A percentile compares a stretch with the other conserved stretches of the same genome.
phyloP scores from a whole-genome alignment of 1,140 invertebrate species.

The Eueides isabella region DNA sequence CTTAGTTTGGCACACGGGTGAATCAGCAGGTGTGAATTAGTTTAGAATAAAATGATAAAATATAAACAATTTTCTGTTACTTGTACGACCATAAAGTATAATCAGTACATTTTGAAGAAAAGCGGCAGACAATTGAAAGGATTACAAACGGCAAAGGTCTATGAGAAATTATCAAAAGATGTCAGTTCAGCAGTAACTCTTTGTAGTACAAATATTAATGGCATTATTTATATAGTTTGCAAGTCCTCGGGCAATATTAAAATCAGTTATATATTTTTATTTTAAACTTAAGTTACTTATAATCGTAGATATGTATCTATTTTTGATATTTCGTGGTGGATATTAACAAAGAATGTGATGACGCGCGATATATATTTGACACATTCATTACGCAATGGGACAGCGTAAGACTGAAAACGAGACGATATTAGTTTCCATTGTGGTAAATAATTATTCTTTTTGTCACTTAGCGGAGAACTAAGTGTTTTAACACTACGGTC shows the following conservation, averaged over 20 bases:
- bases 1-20: too few relatives aligned
- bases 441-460: too few relatives aligned
- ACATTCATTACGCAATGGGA: too few relatives aligned
- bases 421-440: too few relatives aligned
- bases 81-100: not conserved
- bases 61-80: not conserved
- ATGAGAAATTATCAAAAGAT: constrained; percentile 1
- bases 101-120: not conserved
- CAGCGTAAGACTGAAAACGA: too few relatives aligned
- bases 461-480: not conserved
- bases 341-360: too few relatives aligned
- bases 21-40: not conserved
- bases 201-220: constrained; percentile 5
- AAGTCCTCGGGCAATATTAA: not conserved
- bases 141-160: not conserved
- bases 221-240: not conserved
- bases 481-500: not conserved
- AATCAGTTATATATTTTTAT: not conserved
- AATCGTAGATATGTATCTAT: too few relatives aligned
- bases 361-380: too few relatives aligned
- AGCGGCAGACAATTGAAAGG: not conserved
- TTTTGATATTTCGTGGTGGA: too few relatives aligned
- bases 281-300: not conserved
- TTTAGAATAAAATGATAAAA: not conserved
- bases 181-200: not conserved